Percentiles rank a stretch among this genome's conserved stretches.
These are phyloP conservation scores for Cuniculus paca DNA, from an alignment of 2,797 vertebrate genomes.

Conservation along the genomic window DNA sequence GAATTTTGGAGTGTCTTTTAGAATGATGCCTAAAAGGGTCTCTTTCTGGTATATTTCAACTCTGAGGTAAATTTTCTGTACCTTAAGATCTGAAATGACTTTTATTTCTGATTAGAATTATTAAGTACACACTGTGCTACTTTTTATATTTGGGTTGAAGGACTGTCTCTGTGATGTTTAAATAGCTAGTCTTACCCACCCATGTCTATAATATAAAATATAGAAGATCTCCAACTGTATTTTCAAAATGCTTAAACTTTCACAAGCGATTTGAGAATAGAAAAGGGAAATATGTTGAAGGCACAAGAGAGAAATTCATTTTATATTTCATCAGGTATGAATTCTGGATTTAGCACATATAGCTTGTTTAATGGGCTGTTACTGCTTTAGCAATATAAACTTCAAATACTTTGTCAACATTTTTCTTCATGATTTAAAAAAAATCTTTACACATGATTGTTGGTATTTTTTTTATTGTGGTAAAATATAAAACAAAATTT, in stretches of 20 bases:
- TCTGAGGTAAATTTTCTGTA: neutral
- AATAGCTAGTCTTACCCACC: neutral
- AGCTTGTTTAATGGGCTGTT: neutral
- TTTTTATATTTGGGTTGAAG: neutral
- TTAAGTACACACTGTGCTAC: neutral
- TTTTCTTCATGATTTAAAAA: neutral
- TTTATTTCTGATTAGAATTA: conserved; percentile 26
- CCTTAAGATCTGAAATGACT: neutral
- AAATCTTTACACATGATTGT: conserved; percentile 37
- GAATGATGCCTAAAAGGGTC: neutral
- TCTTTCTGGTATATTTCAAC: neutral
- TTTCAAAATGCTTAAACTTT: conserved; percentile 63
- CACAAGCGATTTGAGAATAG: neutral
- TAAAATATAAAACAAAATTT: conserved; percentile 30
- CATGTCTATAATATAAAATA: neutral
- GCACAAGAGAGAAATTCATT: neutral
- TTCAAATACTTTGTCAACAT: conserved; percentile 14
- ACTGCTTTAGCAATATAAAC: neutral
- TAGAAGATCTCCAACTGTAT: neutral
- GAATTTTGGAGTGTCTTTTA: neutral
- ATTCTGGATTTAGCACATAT: conserved; percentile 13
- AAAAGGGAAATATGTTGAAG: neutral
- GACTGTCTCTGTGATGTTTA: neutral
- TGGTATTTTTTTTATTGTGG: neutral
- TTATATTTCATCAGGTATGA: neutral